Evolutionary conservation across 2,888 invertebrate species (phyloP).

Genomic region (Dryadula phaetusa): DNA sequence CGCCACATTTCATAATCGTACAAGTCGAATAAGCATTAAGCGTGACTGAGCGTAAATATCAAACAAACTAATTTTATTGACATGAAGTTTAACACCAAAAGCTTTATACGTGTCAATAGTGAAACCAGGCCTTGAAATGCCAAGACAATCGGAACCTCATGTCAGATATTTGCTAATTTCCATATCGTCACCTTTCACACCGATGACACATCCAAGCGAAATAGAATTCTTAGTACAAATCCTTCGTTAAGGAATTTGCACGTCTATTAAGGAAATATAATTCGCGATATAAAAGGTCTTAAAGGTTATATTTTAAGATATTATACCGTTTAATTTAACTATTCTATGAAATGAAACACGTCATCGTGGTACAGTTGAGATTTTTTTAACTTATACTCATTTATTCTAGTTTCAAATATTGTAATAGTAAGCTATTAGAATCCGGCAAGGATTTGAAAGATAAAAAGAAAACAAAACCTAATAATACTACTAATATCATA

Average conservation of each 20-base stretch:
- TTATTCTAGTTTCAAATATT: neutral
- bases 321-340: neutral
- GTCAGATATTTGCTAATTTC: conserved; percentile 74
- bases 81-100: conserved; percentile 58
- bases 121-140: conserved; percentile 71
- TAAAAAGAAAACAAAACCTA: no score
- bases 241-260: conserved; percentile 28
- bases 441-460: no score
- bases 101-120: conserved; percentile 65
- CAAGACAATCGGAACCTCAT: conserved; percentile 65
- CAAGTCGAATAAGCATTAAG: conserved; percentile 23
- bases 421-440: no score
- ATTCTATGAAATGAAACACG: neutral
- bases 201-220: conserved; percentile 49
- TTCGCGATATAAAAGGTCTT: neutral
- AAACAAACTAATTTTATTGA: conserved; percentile 62
- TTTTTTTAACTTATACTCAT: neutral
- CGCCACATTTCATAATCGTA: conserved; percentile 22
- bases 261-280: neutral
- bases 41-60: conserved; percentile 66
- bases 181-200: conserved; percentile 80
- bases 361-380: neutral
- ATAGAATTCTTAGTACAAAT: conserved; percentile 32
- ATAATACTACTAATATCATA: neutral
- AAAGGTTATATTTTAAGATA: conserved; percentile 13